These are phyloP conservation scores for Cydia amplana DNA, from an alignment of 1,140 invertebrate species.

Conservation along the genomic window DNA sequence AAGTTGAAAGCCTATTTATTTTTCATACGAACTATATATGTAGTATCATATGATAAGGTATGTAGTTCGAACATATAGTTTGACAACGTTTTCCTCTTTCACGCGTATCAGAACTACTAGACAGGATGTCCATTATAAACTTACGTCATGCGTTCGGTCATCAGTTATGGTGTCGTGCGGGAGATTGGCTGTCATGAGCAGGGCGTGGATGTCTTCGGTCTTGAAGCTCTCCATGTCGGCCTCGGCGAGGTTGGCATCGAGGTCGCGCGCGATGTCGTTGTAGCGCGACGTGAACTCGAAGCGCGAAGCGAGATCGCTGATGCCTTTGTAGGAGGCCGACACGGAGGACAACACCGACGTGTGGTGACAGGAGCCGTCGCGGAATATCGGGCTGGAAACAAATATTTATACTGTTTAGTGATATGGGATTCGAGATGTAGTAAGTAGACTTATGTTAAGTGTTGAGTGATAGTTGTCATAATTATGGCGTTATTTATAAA, in stretches of 20 bases:
- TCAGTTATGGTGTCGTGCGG: constrained; percentile 80
- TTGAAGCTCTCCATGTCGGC: constrained; percentile 97
- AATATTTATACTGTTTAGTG: background rate
- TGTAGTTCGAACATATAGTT: too few species aligned
- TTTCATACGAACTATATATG: too few species aligned
- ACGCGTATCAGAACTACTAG: background rate
- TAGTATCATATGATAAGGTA: too few species aligned
- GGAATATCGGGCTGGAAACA: constrained; percentile 82
- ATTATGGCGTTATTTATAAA: too few species aligned
- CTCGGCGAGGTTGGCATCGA: constrained; percentile 95
- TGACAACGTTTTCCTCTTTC: background rate
- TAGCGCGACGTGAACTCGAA: constrained; percentile 83
- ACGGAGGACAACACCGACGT: constrained; percentile 89
- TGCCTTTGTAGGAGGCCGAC: constrained; percentile 87
- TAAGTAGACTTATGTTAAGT: too few species aligned
- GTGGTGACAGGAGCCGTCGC: constrained; percentile 88
- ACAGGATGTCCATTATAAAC: constrained; percentile 38
- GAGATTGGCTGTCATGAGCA: constrained; percentile 85
- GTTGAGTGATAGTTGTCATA: too few species aligned
- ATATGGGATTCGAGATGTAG: background rate
- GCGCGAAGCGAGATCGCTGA: constrained; percentile 83
- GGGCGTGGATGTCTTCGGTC: constrained; percentile 93
- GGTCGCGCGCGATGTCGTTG: constrained; percentile 91
- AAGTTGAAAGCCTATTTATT: background rate
- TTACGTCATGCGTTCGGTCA: constrained; percentile 73